Percentiles rank a stretch among this genome's conserved stretches.
Conservation (phyloP, 2,113 vertebrate species). For the Heliornis fulica region DNA sequence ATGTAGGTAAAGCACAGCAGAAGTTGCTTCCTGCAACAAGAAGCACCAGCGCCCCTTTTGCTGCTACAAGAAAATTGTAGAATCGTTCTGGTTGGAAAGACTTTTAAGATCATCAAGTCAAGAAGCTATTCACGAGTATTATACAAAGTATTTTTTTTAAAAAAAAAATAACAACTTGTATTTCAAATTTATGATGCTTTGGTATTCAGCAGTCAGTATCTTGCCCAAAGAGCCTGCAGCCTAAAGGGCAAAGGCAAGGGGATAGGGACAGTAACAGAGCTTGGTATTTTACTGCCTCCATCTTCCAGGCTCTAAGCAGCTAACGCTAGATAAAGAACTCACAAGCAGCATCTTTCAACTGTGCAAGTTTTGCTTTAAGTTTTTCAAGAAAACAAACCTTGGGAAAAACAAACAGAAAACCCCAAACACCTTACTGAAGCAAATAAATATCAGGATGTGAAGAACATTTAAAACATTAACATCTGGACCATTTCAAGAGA, state of each 20-base stretch:
- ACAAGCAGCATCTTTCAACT: not conserved
- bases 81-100: too few relatives aligned
- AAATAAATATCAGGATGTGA: not conserved
- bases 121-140: not conserved
- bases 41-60: not conserved
- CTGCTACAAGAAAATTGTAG: not conserved
- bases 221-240: not conserved
- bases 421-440: not conserved
- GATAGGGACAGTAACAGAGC: not conserved
- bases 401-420: not conserved
- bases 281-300: not conserved
- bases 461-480: not conserved
- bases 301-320: not conserved
- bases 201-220: not conserved
- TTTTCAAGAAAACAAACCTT: not conserved
- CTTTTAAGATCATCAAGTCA: too few relatives aligned
- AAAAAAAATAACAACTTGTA: not conserved
- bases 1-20: not conserved
- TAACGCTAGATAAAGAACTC: not conserved
- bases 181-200: not conserved
- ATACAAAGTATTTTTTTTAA: not conserved
- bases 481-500: not conserved
- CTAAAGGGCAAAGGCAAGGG: not conserved
- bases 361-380: fast-evolving
- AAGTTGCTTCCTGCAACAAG: not conserved